Base-by-base conservation (phyloP, 2,888 invertebrate genomes). In the Andrena camellia region DNA sequence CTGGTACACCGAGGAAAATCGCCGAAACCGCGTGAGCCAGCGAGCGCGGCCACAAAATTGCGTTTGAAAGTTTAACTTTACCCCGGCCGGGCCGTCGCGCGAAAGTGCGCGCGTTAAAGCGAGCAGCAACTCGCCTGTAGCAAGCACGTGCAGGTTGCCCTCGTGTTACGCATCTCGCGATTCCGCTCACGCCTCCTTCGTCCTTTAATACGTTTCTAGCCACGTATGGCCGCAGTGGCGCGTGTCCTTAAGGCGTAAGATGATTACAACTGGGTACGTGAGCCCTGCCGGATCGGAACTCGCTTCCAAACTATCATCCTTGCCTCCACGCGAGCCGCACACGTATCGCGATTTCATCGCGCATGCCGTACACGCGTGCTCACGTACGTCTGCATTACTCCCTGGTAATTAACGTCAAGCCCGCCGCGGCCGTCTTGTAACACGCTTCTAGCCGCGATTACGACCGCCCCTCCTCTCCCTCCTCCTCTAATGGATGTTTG, bases 221-320 rank as follows among this genome's bases (percentile, higher is more conserved):
- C 86, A 70, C 87, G 82, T 84, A 87, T 84, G 79, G 66, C 60
- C 71, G 79, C 72, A 50, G 54, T 35, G 60, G 67, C 59, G 70
- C 78, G 82, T 64, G 82, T 70, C 84, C 67, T 81, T 74, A 60
- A 77, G 60, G 54, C 69, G 74, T 77, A 84, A 84, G 82, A 68
- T 84, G 84, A 86, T 86, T 84, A 75, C 79, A 66, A 72, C 57
- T 60, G 42, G n/a, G 26, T 78, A 81, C 86, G 86, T 72, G 81
- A 77, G 81, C 68, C 54, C 66, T 5, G 42, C 8, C 57, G 67
- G 17, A 57, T 69, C 29, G 63, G 60, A 63, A 78, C 57, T 66
- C 33, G 54, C 26, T 50, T 60, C 20, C 50, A 50, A 75, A 78
- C 70, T 57, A 64, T 62, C 35, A 10, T 35, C 71, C 59, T 74